Evolutionary conservation across 2,113 vertebrate species (phyloP).

Genomic region (Chloebia gouldiae): DNA sequence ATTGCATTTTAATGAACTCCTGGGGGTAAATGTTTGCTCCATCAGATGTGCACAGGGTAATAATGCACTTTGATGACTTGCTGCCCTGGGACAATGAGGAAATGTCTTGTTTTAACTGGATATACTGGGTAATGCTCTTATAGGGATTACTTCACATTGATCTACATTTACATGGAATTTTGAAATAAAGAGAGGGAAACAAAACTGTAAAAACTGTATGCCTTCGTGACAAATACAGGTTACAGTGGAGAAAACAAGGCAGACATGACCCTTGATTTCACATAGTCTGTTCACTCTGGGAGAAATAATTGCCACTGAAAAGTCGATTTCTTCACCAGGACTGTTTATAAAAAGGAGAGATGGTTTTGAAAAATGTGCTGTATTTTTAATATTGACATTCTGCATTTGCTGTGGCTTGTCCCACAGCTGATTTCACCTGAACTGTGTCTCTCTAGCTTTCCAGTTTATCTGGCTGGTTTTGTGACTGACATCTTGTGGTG

Average conservation of each 20-base stretch:
- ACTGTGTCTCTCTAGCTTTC: background rate
- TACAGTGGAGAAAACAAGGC: background rate
- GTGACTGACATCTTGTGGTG: background rate
- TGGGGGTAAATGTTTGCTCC: background rate
- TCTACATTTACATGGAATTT: background rate
- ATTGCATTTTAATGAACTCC: slow-evolving; percentile 26
- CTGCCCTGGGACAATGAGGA: slow-evolving; percentile 26
- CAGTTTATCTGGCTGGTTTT: background rate
- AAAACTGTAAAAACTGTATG: background rate
- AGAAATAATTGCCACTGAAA: background rate
- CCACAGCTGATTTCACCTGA: background rate
- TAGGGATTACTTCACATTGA: background rate
- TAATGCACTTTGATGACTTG: slow-evolving; percentile 1
- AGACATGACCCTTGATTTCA: background rate
- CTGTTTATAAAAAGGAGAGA: background rate
- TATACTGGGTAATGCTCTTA: background rate
- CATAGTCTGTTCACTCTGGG: background rate
- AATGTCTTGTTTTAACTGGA: background rate
- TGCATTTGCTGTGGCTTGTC: background rate
- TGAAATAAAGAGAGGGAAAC: background rate
- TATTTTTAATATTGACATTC: background rate
- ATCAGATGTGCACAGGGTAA: background rate
- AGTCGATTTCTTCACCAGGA: background rate
- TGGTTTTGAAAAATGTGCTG: background rate
- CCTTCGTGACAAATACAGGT: background rate